Conservation (phyloP, 1,140 invertebrate genomes). For the Ctenoplectra terminalis region DNA sequence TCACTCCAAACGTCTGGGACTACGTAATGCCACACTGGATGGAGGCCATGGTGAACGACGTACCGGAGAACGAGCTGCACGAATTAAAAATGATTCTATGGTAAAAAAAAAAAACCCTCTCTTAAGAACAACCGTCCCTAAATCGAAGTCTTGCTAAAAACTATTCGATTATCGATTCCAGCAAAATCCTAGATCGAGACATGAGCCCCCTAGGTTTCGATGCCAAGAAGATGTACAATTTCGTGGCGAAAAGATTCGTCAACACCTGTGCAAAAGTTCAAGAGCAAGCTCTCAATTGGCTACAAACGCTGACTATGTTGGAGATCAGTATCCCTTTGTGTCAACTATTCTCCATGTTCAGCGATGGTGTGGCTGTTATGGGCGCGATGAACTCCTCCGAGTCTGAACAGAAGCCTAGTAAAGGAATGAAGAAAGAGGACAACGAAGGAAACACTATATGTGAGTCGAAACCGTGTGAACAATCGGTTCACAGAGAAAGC, state of each 20-base stretch:
- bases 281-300: slow-evolving; percentile 96
- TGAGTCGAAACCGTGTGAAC: slow-evolving; percentile 73
- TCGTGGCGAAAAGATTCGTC: slow-evolving; percentile 94
- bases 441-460: slow-evolving; percentile 82
- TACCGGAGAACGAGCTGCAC: slow-evolving; percentile 94
- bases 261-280: slow-evolving; percentile 94
- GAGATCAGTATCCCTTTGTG: slow-evolving; percentile 94
- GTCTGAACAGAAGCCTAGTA: slow-evolving; percentile 81
- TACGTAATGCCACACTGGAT: slow-evolving; percentile 99
- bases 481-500: not conserved
- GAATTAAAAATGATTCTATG: slow-evolving; percentile 96
- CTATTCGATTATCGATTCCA: slow-evolving; percentile 78
- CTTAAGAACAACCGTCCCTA: too few relatives aligned
- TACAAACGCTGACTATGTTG: slow-evolving; percentile 95
- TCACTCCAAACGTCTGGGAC: slow-evolving; percentile 98
- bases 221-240: slow-evolving; percentile 96
- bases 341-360: slow-evolving; percentile 94
- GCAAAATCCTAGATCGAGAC: slow-evolving; percentile 98
- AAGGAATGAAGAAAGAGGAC: slow-evolving; percentile 77
- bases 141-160: not conserved
- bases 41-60: slow-evolving; percentile 97
- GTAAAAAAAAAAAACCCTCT: slow-evolving; percentile 76
- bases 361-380: slow-evolving; percentile 89
- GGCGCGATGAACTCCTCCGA: slow-evolving; percentile 82
- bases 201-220: slow-evolving; percentile 97